Percentiles rank a stretch among this genome's conserved stretches.
phyloP scores from a whole-genome alignment of 2,888 invertebrate species.

The Trissonchulus latispiculum region DNA sequence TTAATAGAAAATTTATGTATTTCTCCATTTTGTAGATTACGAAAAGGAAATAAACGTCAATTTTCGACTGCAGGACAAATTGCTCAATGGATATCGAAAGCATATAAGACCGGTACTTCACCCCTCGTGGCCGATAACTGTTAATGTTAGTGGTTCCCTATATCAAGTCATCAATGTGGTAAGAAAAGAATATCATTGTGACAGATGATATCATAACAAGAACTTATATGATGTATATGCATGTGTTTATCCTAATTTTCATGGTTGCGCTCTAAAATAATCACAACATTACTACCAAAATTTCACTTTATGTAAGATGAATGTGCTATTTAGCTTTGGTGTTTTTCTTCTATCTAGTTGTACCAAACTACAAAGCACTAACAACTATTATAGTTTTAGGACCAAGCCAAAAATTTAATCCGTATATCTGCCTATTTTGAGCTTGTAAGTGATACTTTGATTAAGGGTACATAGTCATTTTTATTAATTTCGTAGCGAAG shows the following conservation, averaged over 20 bases:
- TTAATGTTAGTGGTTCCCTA: slow-evolving; percentile 36
- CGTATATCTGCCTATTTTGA: slow-evolving; percentile 42
- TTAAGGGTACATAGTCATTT: too few relatives aligned
- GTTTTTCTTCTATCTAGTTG: too few relatives aligned
- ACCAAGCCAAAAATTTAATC: slow-evolving; percentile 41
- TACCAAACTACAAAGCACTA: too few relatives aligned
- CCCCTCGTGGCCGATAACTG: slow-evolving; percentile 26
- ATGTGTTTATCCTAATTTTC: too few relatives aligned
- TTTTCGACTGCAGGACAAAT: neutral
- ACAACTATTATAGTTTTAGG: slow-evolving; percentile 30
- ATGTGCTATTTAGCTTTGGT: too few relatives aligned
- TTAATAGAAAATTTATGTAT: too few relatives aligned
- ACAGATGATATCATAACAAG: too few relatives aligned
- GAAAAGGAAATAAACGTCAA: neutral
- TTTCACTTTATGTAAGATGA: too few relatives aligned
- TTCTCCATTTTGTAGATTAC: neutral
- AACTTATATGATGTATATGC: too few relatives aligned
- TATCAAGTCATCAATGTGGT: slow-evolving; percentile 43
- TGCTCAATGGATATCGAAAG: neutral
- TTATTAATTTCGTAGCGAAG: too few relatives aligned
- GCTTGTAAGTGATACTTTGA: slow-evolving; percentile 28
- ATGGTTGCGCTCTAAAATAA: too few relatives aligned
- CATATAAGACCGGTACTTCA: neutral
- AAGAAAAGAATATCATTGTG: slow-evolving; percentile 8
- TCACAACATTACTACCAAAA: too few relatives aligned